A percentile compares a stretch with the other conserved stretches of the same genome.
These are phyloP conservation scores for Dendrocopos noguchii DNA, from an alignment of 2,113 vertebrate species.

Conservation along the genomic window DNA sequence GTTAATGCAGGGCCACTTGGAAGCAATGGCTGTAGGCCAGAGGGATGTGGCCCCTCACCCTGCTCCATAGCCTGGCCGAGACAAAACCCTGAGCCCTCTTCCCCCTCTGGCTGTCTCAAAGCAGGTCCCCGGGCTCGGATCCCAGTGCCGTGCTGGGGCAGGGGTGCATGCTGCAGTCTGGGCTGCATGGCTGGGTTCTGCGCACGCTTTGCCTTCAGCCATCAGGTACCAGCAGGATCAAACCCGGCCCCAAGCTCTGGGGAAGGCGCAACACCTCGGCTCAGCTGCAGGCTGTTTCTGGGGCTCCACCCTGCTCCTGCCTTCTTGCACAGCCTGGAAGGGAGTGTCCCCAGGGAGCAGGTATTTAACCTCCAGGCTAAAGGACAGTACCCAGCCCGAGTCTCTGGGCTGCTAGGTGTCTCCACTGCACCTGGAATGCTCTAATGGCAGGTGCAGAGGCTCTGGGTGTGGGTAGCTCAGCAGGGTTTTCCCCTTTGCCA, in stretches of 20 bases:
- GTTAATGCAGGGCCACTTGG: not conserved
- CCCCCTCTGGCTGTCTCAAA: conserved; percentile 27
- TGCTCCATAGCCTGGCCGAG: not conserved
- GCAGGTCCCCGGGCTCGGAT: not conserved
- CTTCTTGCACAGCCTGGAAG: fast-evolving
- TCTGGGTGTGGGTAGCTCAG: not conserved
- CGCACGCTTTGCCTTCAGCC: not conserved
- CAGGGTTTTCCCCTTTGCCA: not conserved
- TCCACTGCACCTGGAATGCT: not conserved
- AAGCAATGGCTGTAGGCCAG: not conserved
- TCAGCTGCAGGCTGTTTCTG: not conserved
- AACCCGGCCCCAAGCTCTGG: not conserved
- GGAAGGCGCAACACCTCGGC: not conserved
- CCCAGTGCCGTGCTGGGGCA: not conserved
- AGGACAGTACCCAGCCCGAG: not conserved
- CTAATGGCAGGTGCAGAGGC: fast-evolving
- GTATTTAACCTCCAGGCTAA: not conserved
- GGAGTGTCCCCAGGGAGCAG: not conserved
- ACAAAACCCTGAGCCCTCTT: not conserved
- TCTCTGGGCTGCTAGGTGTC: not conserved
- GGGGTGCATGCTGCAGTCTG: not conserved
- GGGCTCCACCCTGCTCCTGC: not conserved
- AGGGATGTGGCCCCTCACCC: not conserved
- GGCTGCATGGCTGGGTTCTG: not conserved
- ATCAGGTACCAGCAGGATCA: not conserved